Base-by-base conservation (phyloP, 2,113 vertebrate species). In the Podarcis muralis region DNA sequence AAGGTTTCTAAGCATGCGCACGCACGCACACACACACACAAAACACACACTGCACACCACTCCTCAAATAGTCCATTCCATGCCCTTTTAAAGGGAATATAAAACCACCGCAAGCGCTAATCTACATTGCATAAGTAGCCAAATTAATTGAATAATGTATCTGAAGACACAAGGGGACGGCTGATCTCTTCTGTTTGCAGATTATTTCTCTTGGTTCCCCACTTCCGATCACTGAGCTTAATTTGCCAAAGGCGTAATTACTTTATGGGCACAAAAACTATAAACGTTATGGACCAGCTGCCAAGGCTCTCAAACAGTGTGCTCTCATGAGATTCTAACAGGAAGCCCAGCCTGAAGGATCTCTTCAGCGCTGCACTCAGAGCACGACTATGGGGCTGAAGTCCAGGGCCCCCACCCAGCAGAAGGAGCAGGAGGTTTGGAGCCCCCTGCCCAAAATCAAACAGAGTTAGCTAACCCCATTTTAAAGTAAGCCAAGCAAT, bases 201-300 rank as follows among this genome's bases (percentile, higher is more conserved):
- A 16, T 79, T 78, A 84, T 53, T 32, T 62, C 77, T 0, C 75
- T 2, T 59, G 0, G 5, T 1, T 77, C 57, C 35, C 4, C 16
- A 0, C 12, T 80, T 57, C 86, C 0, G 32, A 62, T 62, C 8
- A 0, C 62, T 0, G 1, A 78, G 11, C 32, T 27, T n/a, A 4
- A 48, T 22, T 83, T 11, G 86, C 30, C 1, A 71, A 48, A 83
- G 83, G 37, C 27, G 1, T 2, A 1, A 81, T 75, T 37, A 76
- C 53, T 69, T 0, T 84, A n/a, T 0, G 48, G 0, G 12, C 3
- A 5, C 40, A 37, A 88, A 59, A 1, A 72, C 6, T 37, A 12
- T 71, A 1, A 0, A 5, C 32, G 23, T 82, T 83, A 59, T 72
- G 40, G 65, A 27, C 0, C 4, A 59, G 18, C 62, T 25, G 81